Evolutionary conservation across 2,797 vertebrate genomes (phyloP).

Genomic region (Distichodus sexfasciatus): DNA sequence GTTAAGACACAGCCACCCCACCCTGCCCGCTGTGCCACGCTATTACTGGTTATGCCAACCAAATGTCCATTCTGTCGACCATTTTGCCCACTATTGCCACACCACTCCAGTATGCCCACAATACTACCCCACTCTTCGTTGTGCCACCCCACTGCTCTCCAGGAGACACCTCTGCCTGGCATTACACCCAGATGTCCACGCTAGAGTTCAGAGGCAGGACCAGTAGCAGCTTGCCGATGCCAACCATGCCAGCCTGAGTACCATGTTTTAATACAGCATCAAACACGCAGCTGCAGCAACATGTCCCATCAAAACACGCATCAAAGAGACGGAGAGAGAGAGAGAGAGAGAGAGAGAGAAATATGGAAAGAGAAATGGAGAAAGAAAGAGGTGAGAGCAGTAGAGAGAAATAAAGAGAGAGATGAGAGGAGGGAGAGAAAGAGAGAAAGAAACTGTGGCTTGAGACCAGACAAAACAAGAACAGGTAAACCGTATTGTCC

Average conservation of each 20-base stretch:
- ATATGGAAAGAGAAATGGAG: slow-evolving; percentile 13
- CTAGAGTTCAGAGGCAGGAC: no score
- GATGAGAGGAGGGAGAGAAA: background rate
- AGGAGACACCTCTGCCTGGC: no score
- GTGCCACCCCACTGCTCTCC: no score
- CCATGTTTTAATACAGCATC: slow-evolving; percentile 11
- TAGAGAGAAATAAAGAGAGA: background rate
- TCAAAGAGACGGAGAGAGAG: slow-evolving; percentile 28
- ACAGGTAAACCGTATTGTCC: slow-evolving; percentile 40
- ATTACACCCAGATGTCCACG: no score
- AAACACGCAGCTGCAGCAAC: slow-evolving; percentile 46
- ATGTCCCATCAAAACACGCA: slow-evolving; percentile 35
- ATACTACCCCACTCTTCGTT: no score
- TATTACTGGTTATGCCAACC: no score
- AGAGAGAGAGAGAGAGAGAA: background rate
- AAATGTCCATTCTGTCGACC: no score
- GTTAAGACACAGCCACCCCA: no score
- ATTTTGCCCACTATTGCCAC: no score
- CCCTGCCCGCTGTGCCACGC: no score
- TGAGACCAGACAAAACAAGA: slow-evolving; percentile 47
- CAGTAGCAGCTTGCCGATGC: no score
- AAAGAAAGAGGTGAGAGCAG: background rate
- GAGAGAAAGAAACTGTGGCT: slow-evolving; percentile 9
- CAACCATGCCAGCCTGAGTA: slow-evolving; percentile 17
- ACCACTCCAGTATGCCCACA: no score